Conservation (phyloP, 1,140 invertebrate genomes). For the Platorchestia sp. region DNA sequence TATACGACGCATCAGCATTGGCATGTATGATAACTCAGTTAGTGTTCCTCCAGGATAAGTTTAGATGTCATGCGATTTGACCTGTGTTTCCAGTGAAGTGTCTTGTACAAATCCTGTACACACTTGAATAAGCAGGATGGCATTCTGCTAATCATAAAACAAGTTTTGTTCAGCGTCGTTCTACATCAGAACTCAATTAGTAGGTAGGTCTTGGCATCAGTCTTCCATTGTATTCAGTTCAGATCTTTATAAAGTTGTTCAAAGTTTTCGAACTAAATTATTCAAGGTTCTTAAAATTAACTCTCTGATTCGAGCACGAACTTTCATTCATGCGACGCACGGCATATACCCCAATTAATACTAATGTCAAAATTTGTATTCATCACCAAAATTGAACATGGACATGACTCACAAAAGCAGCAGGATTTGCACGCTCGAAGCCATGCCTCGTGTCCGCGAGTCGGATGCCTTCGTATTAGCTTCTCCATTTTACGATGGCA, state of each 20-base stretch:
- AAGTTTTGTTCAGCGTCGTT: background rate
- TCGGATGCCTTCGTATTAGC: background rate
- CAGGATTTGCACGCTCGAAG: background rate
- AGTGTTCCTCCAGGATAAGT: background rate
- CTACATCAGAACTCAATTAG: background rate
- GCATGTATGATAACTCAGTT: background rate
- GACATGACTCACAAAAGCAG: background rate
- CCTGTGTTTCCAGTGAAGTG: background rate
- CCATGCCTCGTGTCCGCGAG: background rate
- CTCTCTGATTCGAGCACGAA: background rate
- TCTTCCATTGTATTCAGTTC: background rate
- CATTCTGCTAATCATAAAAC: background rate
- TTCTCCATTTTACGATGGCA: constrained; percentile 34
- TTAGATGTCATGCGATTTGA: background rate
- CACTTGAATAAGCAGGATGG: background rate
- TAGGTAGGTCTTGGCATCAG: background rate
- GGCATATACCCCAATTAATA: background rate
- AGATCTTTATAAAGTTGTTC: background rate
- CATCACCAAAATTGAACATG: background rate
- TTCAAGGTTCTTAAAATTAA: background rate
- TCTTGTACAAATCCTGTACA: background rate
- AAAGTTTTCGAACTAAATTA: background rate
- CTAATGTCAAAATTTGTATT: background rate
- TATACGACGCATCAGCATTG: background rate
- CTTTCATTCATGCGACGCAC: background rate